Evolutionary conservation across 2,888 invertebrate genomes (phyloP).

Genomic region (Phytoseiulus persimilis): DNA sequence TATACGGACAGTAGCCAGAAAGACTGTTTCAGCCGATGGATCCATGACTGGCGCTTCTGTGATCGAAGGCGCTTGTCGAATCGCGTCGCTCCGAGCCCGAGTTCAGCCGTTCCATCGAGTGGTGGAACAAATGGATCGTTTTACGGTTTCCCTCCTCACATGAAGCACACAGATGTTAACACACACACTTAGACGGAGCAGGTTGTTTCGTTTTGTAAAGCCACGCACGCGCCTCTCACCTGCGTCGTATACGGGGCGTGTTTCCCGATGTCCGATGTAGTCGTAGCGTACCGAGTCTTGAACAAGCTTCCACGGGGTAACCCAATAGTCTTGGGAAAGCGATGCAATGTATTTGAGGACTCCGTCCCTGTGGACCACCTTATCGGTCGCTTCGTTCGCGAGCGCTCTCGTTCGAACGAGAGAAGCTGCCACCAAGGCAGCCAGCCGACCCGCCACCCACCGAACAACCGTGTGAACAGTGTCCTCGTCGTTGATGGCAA

Average conservation of each 20-base stretch:
- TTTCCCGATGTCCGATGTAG: background rate
- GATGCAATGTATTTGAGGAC: background rate
- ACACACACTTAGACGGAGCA: background rate
- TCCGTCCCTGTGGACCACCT: background rate
- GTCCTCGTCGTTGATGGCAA: background rate
- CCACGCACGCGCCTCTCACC: conserved; percentile 5
- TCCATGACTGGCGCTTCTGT: no score
- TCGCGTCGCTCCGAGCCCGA: no score
- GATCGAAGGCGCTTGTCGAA: no score
- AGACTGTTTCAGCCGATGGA: no score
- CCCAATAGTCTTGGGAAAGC: conserved; percentile 5
- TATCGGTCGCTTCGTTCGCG: background rate
- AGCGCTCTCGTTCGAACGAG: background rate
- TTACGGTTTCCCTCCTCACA: background rate
- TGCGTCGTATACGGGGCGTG: background rate
- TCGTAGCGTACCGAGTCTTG: background rate
- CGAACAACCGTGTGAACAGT: background rate
- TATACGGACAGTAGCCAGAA: no score
- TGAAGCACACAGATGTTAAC: background rate
- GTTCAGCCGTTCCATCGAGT: background rate
- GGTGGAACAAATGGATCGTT: background rate
- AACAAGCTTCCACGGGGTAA: background rate
- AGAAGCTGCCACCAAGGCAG: background rate
- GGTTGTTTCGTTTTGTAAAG: background rate
- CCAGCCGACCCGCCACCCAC: background rate